Evolutionary conservation across 2,888 invertebrate species (phyloP).

Genomic region (Dynastes tityus): DNA sequence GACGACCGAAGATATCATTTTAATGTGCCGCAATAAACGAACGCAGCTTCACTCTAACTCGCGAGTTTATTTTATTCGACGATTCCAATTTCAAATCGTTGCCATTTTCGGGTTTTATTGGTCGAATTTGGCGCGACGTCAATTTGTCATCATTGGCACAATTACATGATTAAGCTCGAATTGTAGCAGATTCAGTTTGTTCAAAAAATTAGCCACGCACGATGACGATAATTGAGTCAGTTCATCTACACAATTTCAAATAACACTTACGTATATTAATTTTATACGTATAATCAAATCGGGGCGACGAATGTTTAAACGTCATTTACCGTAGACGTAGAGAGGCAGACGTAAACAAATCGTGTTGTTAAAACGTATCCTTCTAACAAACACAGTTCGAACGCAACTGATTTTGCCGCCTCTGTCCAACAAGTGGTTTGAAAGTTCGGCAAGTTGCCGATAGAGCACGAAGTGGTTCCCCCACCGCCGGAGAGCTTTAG

Average conservation of each 20-base stretch:
- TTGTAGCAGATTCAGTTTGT: constrained; percentile 26
- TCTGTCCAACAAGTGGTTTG: constrained; percentile 52
- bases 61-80: constrained; percentile 33
- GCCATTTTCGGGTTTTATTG: constrained; percentile 38
- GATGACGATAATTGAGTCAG: constrained; percentile 10
- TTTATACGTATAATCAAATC: background rate
- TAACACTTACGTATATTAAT: constrained; percentile 1
- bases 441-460: constrained; percentile 54
- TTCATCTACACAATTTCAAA: constrained; percentile 2
- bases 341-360: constrained; percentile 27
- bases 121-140: constrained; percentile 34
- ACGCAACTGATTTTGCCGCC: constrained; percentile 53
- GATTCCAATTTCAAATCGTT: constrained; percentile 38
- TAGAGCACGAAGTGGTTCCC: constrained; percentile 47
- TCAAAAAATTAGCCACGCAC: background rate
- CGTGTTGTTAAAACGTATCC: constrained; percentile 1
- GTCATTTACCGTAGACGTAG: constrained; percentile 31
- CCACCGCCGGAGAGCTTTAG: constrained; percentile 39
- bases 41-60: constrained; percentile 34
- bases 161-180: constrained; percentile 46
- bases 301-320: constrained; percentile 16
- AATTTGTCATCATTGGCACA: constrained; percentile 47
- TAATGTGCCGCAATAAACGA: constrained; percentile 40
- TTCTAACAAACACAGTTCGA: constrained; percentile 29
- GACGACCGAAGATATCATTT: constrained; percentile 44